A percentile compares a stretch with the other conserved stretches of the same genome.
Evolutionary conservation across 2,888 invertebrate genomes (phyloP).

Genomic region (Barypeithes pellucidus): DNA sequence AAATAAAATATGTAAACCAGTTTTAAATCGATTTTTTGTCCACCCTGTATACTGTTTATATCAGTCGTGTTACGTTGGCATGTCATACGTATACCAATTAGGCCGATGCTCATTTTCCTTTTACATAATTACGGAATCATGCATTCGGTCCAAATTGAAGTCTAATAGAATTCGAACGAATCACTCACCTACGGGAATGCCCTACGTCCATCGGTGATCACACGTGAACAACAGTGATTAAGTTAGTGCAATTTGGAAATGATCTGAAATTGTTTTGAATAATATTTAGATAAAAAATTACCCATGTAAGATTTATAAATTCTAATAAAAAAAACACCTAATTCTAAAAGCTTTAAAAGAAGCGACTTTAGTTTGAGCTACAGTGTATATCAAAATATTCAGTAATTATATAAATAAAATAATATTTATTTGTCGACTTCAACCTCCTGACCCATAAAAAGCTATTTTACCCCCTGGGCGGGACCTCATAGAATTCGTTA

Average conservation of each 20-base stretch:
- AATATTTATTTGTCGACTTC: no score
- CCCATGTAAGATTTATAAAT: no score
- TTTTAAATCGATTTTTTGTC: not conserved
- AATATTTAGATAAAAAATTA: no score
- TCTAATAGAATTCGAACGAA: constrained; percentile 28
- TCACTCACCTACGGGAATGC: not conserved
- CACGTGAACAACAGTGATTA: constrained; percentile 1
- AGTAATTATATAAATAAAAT: no score
- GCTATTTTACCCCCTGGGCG: no score
- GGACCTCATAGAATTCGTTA: not conserved
- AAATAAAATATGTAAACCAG: no score
- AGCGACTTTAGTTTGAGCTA: no score
- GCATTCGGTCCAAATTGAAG: constrained; percentile 21
- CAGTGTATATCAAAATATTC: no score
- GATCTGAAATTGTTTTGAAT: no score
- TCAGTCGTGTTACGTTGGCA: constrained; percentile 3
- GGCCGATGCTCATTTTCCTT: constrained; percentile 23
- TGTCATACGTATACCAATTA: constrained; percentile 31
- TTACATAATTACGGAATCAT: constrained; percentile 33
- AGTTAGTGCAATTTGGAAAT: no score
- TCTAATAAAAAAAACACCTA: no score
- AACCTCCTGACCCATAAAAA: not conserved
- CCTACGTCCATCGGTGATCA: not conserved
- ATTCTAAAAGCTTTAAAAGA: no score
- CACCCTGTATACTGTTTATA: not conserved